Evolutionary conservation across 2,113 vertebrate species (phyloP).

Genomic region (Nerophis ophidion): DNA sequence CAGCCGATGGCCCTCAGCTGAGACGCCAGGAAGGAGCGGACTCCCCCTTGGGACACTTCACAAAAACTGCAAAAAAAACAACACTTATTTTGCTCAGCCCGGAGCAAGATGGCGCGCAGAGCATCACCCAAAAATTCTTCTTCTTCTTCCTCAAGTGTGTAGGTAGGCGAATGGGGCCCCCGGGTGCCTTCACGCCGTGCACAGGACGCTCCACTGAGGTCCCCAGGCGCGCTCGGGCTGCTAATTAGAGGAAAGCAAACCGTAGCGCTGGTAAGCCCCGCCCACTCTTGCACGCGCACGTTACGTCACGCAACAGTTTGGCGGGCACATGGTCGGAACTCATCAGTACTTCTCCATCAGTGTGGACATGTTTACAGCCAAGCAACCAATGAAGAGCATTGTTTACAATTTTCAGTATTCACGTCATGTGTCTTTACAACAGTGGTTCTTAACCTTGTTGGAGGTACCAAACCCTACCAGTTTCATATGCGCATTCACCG

Average conservation of each 20-base stretch:
- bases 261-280: slow-evolving; percentile 46
- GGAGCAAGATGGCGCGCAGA: neutral
- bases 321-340: neutral
- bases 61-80: neutral
- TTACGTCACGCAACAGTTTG: slow-evolving; percentile 10
- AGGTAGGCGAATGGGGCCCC: slow-evolving; percentile 34
- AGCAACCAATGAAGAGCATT: too few relatives aligned
- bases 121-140: slow-evolving; percentile 7
- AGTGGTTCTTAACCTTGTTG: too few relatives aligned
- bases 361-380: too few relatives aligned
- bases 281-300: slow-evolving; percentile 30
- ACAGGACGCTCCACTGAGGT: slow-evolving; percentile 44
- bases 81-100: neutral
- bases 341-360: too few relatives aligned
- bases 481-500: too few relatives aligned
- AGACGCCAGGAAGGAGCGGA: slow-evolving; percentile 8
- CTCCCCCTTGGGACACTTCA: neutral
- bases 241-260: slow-evolving; percentile 59
- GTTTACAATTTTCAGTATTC: too few relatives aligned
- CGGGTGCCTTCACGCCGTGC: slow-evolving; percentile 28
- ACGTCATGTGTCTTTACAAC: too few relatives aligned
- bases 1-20: slow-evolving; percentile 31
- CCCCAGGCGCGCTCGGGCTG: slow-evolving; percentile 46
- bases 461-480: too few relatives aligned
- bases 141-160: slow-evolving; percentile 4